Evolutionary conservation across 2,797 vertebrate genomes (phyloP).

Genomic region (Acrossocheilus fasciatus): DNA sequence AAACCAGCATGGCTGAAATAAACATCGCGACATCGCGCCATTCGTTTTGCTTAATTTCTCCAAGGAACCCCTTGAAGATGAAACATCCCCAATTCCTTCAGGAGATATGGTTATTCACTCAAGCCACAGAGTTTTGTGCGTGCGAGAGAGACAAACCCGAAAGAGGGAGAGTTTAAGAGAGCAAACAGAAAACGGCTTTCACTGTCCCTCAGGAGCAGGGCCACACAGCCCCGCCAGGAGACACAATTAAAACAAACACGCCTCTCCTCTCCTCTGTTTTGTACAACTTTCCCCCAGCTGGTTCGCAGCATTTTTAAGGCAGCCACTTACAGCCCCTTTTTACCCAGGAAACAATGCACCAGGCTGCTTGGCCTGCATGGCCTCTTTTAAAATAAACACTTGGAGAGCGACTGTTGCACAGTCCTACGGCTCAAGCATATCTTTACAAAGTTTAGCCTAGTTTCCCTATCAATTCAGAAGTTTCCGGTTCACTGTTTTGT

Average conservation of each 20-base stretch:
- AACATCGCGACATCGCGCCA: conserved; percentile 45
- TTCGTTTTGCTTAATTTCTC: conserved; percentile 38
- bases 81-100: conserved; percentile 39
- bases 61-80: conserved; percentile 22
- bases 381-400: conserved; percentile 49
- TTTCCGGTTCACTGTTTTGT: conserved; percentile 16
- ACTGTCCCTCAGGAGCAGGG: conserved; percentile 43
- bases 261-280: conserved; percentile 26
- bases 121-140: conserved; percentile 23
- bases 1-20: conserved; percentile 35
- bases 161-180: conserved; percentile 54
- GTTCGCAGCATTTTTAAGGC: conserved; percentile 40
- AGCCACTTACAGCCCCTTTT: conserved; percentile 55
- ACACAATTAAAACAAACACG: conserved; percentile 73
- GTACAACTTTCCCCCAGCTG: conserved; percentile 30
- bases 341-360: conserved; percentile 43
- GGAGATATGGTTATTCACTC: conserved; percentile 47
- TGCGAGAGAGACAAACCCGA: conserved; percentile 56
- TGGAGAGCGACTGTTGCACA: conserved; percentile 6
- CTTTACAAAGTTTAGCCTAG: conserved; percentile 26
- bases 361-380: conserved; percentile 11
- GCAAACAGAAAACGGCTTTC: conserved; percentile 33
- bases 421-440: conserved; percentile 9
- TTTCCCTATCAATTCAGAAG: conserved; percentile 17
- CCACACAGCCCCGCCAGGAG: conserved; percentile 65